Conservation (phyloP, 2,888 invertebrate species). For the Luffia ferchaultella region DNA sequence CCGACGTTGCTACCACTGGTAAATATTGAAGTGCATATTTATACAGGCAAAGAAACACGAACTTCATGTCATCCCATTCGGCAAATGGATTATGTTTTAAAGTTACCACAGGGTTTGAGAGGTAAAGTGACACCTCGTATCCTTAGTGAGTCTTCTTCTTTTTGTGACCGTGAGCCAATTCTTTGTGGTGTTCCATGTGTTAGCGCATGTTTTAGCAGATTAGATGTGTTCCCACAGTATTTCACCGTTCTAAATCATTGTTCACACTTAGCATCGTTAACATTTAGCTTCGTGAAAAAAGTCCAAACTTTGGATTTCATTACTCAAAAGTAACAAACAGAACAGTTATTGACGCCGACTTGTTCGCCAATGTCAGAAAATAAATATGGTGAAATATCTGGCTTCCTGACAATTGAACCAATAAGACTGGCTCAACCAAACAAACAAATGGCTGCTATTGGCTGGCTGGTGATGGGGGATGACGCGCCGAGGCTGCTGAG, state of each 20-base stretch:
- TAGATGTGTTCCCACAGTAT: slow-evolving; percentile 9
- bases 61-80: slow-evolving; percentile 22
- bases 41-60: slow-evolving; percentile 20
- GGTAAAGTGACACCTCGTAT: slow-evolving; percentile 20
- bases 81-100: slow-evolving; percentile 22
- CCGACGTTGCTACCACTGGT: slow-evolving; percentile 24
- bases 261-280: slow-evolving; percentile 4
- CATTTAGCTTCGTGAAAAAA: not conserved
- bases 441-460: too few species aligned
- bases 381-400: not conserved
- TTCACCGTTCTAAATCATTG: slow-evolving; percentile 8
- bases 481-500: too few species aligned
- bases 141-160: slow-evolving; percentile 21
- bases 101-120: slow-evolving; percentile 19
- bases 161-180: slow-evolving; percentile 18
- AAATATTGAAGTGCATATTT: slow-evolving; percentile 24
- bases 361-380: too few species aligned
- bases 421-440: too few species aligned
- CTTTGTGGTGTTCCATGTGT: slow-evolving; percentile 18
- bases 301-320: slow-evolving; percentile 1
- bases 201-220: slow-evolving; percentile 8
- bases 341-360: too few species aligned
- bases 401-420: too few species aligned
- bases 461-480: too few species aligned
- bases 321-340: not conserved